These are phyloP conservation scores for Eudorcas thomsonii DNA, from an alignment of 2,113 vertebrate species.

Conservation along the genomic window DNA sequence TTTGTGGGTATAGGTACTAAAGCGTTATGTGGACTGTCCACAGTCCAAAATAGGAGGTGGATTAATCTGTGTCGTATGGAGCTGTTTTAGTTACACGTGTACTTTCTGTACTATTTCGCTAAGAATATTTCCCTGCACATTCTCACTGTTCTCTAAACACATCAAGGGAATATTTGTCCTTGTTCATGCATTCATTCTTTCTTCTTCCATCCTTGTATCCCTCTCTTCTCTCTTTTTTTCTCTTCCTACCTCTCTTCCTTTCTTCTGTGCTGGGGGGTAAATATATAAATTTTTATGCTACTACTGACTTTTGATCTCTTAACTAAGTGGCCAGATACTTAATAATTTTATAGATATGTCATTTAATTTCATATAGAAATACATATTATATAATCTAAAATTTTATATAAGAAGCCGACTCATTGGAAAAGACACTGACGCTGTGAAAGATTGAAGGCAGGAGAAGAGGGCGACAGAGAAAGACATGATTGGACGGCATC, in stretches of 20 bases:
- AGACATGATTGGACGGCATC: background rate
- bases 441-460: background rate
- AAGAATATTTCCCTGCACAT: background rate
- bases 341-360: background rate
- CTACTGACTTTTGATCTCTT: background rate
- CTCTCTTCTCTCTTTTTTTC: background rate
- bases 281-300: background rate
- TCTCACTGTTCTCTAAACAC: background rate
- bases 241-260: background rate
- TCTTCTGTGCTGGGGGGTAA: background rate
- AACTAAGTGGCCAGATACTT: background rate
- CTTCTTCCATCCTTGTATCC: background rate
- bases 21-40: background rate
- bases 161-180: background rate
- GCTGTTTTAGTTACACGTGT: background rate
- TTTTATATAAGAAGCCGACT: background rate
- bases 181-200: background rate
- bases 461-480: background rate
- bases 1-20: background rate
- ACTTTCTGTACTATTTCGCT: background rate
- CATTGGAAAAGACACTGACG: background rate
- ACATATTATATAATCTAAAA: background rate
- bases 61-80: background rate
- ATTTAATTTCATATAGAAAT: background rate
- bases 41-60: background rate